Percentiles rank a stretch among this genome's conserved stretches.
Evolutionary conservation across 2,888 invertebrate species (phyloP).

Genomic region (Tachina grossa): DNA sequence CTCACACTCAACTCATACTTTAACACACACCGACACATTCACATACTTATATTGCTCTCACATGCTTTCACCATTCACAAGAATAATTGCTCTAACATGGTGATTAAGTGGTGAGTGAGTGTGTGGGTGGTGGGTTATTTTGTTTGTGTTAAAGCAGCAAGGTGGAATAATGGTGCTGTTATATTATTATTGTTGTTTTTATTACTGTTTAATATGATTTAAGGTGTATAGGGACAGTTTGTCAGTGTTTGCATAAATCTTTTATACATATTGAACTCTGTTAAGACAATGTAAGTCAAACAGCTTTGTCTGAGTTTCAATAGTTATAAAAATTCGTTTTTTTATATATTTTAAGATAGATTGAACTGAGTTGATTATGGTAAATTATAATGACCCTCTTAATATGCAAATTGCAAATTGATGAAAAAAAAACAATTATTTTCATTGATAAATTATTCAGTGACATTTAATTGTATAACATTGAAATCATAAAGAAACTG

Average conservation of each 20-base stretch:
- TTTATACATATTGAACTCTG: slow-evolving; percentile 19
- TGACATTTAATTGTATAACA: slow-evolving; percentile 8
- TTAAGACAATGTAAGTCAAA: slow-evolving; percentile 23
- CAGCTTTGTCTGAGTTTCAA: slow-evolving; percentile 1
- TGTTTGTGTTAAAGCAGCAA: not conserved
- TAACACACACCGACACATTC: not conserved
- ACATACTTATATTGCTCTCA: not conserved
- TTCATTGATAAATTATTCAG: slow-evolving; percentile 10
- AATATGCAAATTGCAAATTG: no score
- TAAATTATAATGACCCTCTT: no score
- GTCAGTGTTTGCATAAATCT: not conserved
- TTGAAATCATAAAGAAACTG: not conserved
- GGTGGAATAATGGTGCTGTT: not conserved
- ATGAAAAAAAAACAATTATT: no score
- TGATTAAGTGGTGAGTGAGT: slow-evolving; percentile 42
- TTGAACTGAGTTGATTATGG: no score
- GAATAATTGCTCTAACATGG: slow-evolving; percentile 51
- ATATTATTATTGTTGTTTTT: slow-evolving; percentile 1
- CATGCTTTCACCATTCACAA: slow-evolving; percentile 45
- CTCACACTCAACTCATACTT: slow-evolving; percentile 22
- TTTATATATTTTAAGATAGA: not conserved
- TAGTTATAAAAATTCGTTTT: not conserved
- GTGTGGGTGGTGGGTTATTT: not conserved
- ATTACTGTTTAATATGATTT: not conserved
- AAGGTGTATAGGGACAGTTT: not conserved